Conservation (phyloP, 1,140 invertebrate species). For the Formica exsecta region DNA sequence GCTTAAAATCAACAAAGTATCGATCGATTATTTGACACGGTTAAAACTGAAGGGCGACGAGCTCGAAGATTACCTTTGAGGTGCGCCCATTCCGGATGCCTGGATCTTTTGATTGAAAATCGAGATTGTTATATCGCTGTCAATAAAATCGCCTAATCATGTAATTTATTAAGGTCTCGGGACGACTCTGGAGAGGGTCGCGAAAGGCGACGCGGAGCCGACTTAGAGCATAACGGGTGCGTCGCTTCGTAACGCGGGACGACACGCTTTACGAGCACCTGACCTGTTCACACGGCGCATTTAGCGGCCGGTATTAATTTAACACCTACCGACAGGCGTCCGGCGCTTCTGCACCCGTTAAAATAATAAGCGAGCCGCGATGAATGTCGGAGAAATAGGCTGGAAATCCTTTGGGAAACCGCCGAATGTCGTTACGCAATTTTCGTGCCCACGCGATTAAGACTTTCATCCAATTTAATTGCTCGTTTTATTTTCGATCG, state of each 20-base stretch:
- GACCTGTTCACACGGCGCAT: constrained; percentile 75
- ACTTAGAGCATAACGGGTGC: constrained; percentile 40
- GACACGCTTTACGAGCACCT: constrained; percentile 73
- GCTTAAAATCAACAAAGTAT: constrained; percentile 12
- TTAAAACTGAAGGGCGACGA: background rate
- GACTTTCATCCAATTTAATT: constrained; percentile 41
- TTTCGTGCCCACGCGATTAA: constrained; percentile 49
- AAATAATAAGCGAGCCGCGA: constrained; percentile 71
- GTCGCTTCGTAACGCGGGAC: constrained; percentile 63
- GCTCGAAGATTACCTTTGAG: background rate
- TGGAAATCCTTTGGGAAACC: constrained; percentile 64
- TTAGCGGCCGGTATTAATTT: constrained; percentile 74
- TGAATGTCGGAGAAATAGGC: constrained; percentile 45
- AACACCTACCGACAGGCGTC: constrained; percentile 69
- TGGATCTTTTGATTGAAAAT: background rate
- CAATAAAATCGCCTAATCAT: constrained; percentile 81
- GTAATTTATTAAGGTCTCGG: constrained; percentile 79
- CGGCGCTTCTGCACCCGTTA: constrained; percentile 35
- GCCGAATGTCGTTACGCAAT: constrained; percentile 55
- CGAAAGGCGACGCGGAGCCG: constrained; percentile 10
- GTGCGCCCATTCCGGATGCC: background rate
- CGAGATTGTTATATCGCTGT: background rate
- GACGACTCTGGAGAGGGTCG: constrained; percentile 29
- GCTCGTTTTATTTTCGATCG: constrained; percentile 38
- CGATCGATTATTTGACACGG: background rate